phyloP scores from a whole-genome alignment of 2,888 invertebrate species.

The Micoletzkya japonica region DNA sequence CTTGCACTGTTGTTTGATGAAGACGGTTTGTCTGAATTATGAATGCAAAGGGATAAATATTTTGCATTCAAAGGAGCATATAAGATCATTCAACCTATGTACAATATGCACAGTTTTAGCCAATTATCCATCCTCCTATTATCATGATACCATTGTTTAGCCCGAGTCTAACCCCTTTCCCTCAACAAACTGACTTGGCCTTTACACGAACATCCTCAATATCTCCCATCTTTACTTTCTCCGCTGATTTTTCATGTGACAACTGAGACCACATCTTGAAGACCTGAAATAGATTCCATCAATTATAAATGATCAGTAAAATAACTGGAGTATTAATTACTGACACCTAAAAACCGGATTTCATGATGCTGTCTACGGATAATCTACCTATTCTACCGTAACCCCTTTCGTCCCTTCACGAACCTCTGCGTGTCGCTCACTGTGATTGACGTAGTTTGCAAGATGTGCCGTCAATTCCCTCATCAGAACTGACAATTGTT shows the following conservation, averaged over 20 bases:
- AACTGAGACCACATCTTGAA: neutral
- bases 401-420: neutral
- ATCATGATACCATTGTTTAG: too few species aligned
- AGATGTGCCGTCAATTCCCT: slow-evolving; percentile 44
- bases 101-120: too few species aligned
- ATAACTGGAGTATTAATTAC: too few species aligned
- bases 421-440: slow-evolving; percentile 35
- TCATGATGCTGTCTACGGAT: neutral
- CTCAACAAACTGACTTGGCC: neutral
- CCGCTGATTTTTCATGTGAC: neutral
- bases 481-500: slow-evolving; percentile 38
- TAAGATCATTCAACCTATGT: too few species aligned
- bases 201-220: neutral
- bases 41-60: too few species aligned
- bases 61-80: too few species aligned
- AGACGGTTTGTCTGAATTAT: too few species aligned
- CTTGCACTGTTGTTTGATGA: too few species aligned
- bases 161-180: too few species aligned
- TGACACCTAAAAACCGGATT: too few species aligned
- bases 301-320: neutral
- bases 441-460: slow-evolving; percentile 38
- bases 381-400: too few species aligned
- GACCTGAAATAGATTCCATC: neutral
- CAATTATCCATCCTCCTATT: too few species aligned
- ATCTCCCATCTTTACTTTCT: neutral